Conservation (phyloP, 2,888 invertebrate species). For the Eugnorisma glareosa region DNA sequence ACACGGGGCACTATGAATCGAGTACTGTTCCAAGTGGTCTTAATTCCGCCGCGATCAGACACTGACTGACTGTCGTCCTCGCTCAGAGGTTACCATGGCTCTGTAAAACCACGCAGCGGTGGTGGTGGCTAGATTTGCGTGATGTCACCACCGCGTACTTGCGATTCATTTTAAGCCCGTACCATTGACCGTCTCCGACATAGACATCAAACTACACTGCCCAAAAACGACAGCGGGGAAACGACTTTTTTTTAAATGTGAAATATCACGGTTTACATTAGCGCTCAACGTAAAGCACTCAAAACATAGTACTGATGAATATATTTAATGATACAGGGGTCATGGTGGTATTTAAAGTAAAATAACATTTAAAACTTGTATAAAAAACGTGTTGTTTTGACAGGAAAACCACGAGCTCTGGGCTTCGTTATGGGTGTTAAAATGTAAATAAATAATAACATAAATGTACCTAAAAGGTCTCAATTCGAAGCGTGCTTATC, state of each 20-base stretch:
- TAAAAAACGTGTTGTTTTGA: neutral
- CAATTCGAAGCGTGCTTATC: slow-evolving; percentile 22
- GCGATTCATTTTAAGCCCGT: no score
- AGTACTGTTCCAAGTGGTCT: no score
- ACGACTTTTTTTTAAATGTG: neutral
- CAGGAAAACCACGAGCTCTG: neutral
- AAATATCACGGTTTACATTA: neutral
- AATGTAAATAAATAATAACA: slow-evolving; percentile 2
- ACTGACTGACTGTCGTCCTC: no score
- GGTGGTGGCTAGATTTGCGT: no score
- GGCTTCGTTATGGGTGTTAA: neutral
- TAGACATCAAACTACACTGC: neutral
- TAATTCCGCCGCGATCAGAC: no score
- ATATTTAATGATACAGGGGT: neutral
- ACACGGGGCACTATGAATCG: no score
- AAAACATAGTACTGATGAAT: neutral
- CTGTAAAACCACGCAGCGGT: no score
- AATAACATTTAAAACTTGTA: neutral
- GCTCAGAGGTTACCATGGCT: no score
- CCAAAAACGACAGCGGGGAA: neutral
- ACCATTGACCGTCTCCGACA: no score
- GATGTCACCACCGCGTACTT: no score
- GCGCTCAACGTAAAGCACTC: neutral
- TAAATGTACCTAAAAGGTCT: slow-evolving; percentile 3
- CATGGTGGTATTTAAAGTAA: neutral